Evolutionary conservation across 2,113 vertebrate genomes (phyloP), one percentile per base, ranked within the genome.

Genomic region (Menura novaehollandiae): DNA sequence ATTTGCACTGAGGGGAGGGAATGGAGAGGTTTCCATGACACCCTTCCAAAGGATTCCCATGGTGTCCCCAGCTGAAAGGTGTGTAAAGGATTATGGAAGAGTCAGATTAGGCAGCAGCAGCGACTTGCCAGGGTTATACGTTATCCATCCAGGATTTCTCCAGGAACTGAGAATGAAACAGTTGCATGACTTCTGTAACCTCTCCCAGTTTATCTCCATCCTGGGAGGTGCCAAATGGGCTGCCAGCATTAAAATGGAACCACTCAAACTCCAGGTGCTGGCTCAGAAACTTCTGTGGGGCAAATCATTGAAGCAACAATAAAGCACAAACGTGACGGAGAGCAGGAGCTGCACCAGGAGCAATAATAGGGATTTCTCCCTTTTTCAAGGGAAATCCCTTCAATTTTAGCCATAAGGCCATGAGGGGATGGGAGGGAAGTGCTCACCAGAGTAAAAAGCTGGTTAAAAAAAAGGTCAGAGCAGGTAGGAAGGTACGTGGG

Each of bases 401-500:
- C 46, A 4, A 5, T 52, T 37, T 43, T 21, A 11, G 85, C 44
- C 56, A 11, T 1, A 6, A 60, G n/a, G 37, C 10, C 10, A 41
- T 1, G 5, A 59, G 21, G 20, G 39, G 35, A 59, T 1, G 35
- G 44, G 10, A 85, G 13, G n/a, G 33, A 91, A 73, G 30, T 17
- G 53, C 19, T 39, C 33, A 16, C 37, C 4, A 2, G 43, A 49
- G 52, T 2, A 27, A 73, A 53, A 24, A 83, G 33, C 24, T 64
- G 35, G 9, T 2, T 59, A 30, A 58, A 80, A 47, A 7, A 39
- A n/a, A 52, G 28, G 46, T 13, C 68, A 93, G 55, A 49, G 79
- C n/a, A 60, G 53, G 24, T 3, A 24, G 55, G 35, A 68, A 55
- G 0, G 3, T 4, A 11, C 0, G 0, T 0, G 13, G n/a, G n/a